Conservation (phyloP, 2,888 invertebrate species). For the Lithophane socia region DNA sequence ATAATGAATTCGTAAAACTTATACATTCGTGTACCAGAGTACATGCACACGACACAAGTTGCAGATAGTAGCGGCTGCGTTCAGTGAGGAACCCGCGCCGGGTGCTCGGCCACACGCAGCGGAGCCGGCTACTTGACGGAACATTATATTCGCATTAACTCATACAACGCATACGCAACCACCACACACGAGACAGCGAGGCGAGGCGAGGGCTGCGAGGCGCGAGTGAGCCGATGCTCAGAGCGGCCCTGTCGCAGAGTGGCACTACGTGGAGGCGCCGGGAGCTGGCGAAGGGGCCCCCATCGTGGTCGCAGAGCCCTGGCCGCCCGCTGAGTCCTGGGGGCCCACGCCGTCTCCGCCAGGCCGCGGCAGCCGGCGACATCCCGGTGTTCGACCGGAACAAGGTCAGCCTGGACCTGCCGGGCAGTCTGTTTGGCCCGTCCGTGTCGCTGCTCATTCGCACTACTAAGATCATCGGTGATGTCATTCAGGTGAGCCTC, state of each 20-base stretch:
- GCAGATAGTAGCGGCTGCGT: not conserved
- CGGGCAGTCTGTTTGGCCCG: slow-evolving; percentile 92
- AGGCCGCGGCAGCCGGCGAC: slow-evolving; percentile 82
- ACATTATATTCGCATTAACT: slow-evolving; percentile 1
- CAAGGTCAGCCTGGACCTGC: slow-evolving; percentile 92
- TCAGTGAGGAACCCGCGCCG: not conserved
- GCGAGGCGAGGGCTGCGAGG: slow-evolving; percentile 55
- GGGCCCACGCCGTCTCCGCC: slow-evolving; percentile 54
- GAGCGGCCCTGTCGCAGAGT: slow-evolving; percentile 71
- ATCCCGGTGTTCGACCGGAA: slow-evolving; percentile 91
- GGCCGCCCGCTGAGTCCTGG: slow-evolving; percentile 56
- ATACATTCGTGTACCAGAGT: not conserved
- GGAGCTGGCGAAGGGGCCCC: slow-evolving; percentile 47
- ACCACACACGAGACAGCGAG: slow-evolving; percentile 36
- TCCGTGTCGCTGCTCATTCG: slow-evolving; percentile 92
- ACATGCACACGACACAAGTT: not conserved
- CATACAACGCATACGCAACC: slow-evolving; percentile 28
- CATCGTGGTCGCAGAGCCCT: slow-evolving; percentile 63
- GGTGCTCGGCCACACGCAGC: no score
- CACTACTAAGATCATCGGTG: slow-evolving; percentile 92
- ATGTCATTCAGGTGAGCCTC: slow-evolving; percentile 91
- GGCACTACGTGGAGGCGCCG: slow-evolving; percentile 82
- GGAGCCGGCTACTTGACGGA: not conserved
- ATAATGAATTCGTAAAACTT: not conserved
- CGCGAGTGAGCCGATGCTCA: slow-evolving; percentile 48